Evolutionary conservation across 1,140 invertebrate genomes (phyloP).

Genomic region (Brachionus koreanus): DNA sequence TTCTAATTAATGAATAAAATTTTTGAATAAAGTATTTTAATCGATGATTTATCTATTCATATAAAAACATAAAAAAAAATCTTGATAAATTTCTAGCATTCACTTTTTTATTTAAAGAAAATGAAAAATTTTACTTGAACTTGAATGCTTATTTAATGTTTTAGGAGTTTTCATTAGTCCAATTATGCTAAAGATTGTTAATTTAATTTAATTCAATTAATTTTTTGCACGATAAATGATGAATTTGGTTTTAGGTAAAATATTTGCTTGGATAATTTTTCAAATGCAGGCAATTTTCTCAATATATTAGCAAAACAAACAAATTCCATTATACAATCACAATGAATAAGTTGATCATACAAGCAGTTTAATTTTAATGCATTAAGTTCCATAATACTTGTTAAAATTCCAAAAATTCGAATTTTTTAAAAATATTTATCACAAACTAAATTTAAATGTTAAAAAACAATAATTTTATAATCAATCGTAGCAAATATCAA

Average conservation of each 20-base stretch:
- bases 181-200: too few species aligned
- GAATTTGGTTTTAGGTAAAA: not conserved
- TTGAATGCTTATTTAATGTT: too few species aligned
- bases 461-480: not conserved
- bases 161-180: too few species aligned
- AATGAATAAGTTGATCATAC: constrained; percentile 3
- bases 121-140: too few species aligned
- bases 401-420: not conserved
- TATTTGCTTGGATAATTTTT: not conserved
- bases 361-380: not conserved
- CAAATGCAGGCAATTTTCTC: not conserved
- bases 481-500: not conserved
- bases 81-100: too few species aligned
- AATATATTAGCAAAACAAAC: not conserved
- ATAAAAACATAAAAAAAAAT: too few species aligned
- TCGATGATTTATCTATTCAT: too few species aligned
- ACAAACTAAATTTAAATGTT: constrained; percentile 20
- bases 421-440: constrained; percentile 4
- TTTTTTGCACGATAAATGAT: not conserved
- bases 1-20: too few species aligned
- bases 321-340: not conserved
- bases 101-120: too few species aligned
- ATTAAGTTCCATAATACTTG: not conserved
- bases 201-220: not conserved
- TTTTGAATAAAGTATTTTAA: too few species aligned